Evolutionary conservation across 2,797 vertebrate species (phyloP), one percentile per base, ranked within the genome.

Genomic region (Anguilla pacifica): DNA sequence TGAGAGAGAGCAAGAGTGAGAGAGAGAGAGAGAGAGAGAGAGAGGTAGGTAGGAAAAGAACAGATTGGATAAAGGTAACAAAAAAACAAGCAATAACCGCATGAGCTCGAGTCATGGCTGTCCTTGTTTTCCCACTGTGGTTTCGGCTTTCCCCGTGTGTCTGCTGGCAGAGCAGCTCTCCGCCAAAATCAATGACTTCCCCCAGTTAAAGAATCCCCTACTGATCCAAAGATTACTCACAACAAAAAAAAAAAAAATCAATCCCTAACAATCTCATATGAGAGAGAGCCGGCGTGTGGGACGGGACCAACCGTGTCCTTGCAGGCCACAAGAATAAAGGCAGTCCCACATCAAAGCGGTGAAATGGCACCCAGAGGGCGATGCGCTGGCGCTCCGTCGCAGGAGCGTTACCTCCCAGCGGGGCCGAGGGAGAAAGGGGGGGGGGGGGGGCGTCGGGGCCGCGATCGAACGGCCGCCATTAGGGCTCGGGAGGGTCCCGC

Each of bases 191-290:
- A 15, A 55, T 55, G 10, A 2, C 53, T 55, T 13, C 53, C 53
- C 53, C 53, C 0, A 10, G 53, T 55, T 55, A 55, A 55, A 55
- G 53, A 55, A 55, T 51, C 53, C 22, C 0, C 86, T 89, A 83
- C 88, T 88, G 53, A 51, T 67, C 53, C 28, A 88, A 74, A 86
- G 89, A 92, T 86, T 89, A 89, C 86, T 70, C 90, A n/a, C n/a
- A n/a, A n/a, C 39, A 51, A 51, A 51, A 11, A 15, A 55, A 13
- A 55, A 15, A 55, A 55, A 55, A 55, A 55, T 15, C 53, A 15
- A 55, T 55, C 53, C 53, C 13, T 55, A 55, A 55, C 53, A 55
- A 55, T 11, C 53, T 55, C 53, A 53, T 15, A 86, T 57, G 43
- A 10, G 17, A 11, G 22, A 70, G 84, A 0, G 28, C 59, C 22